Base-by-base conservation (phyloP, 2,797 vertebrate species). In the Enteromius mattozi region DNA sequence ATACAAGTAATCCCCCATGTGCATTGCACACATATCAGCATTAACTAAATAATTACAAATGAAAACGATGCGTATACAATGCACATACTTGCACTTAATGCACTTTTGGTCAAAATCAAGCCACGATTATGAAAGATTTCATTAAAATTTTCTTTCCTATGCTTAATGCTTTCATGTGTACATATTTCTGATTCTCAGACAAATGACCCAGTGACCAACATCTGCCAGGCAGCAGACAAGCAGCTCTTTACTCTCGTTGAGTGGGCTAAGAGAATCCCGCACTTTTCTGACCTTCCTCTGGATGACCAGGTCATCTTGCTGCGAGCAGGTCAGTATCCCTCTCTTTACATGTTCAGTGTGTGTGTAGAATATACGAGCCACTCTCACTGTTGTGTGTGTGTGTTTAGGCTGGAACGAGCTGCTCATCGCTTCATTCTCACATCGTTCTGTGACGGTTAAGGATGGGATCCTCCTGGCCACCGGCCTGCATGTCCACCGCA, bases 221-320 rank as follows among this genome's bases (percentile, higher is more conserved):
- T 99, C 90, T 99, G 98, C 91, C 98, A 99, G 0, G 96, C 96
- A 0, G 96, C 96, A 0, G 96, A 97, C 86, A 97, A 97, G 87
- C 96, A 97, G 92, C 95, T 97, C 16, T 97, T 97, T 88, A 97
- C 96, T 0, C 92, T 97, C 0, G 96, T 97, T 0, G 96, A 97
- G 86, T 97, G 96, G 96, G 96, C 96, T 78, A 97, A 97, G 86
- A 93, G 96, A 84, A 95, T 97, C 42, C 96, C 96, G 0, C 96
- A 97, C 88, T 97, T 97, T 92, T 97, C 96, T 0, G 94, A 98
- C 78, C 95, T 99, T 79, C 95, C 96, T 0, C 91, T 99, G 74
- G 98, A 99, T 72, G 98, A 99, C 90, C 98, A 99, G 92, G 98
- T 99, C 91, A 99, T 99, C 87, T 94, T 99, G 56, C 94, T 99